These are phyloP conservation scores for Bactericera cockerelli DNA, from an alignment of 1,140 invertebrate species.

Conservation along the genomic window DNA sequence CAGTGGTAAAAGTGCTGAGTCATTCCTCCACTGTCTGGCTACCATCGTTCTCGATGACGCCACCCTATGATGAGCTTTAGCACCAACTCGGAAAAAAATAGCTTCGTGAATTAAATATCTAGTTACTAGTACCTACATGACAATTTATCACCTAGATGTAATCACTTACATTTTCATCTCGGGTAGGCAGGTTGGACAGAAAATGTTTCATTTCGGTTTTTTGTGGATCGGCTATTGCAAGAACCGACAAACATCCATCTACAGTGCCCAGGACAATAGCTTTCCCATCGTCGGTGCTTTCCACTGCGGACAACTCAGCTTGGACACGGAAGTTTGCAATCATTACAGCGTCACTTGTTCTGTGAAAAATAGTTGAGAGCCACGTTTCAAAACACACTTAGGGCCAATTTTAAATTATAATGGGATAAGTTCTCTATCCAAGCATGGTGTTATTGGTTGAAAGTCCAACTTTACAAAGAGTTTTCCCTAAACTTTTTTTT, in stretches of 20 bases:
- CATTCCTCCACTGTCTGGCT: too few species aligned
- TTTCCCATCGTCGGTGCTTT: conserved; percentile 63
- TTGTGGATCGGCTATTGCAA: conserved; percentile 71
- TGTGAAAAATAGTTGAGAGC: too few species aligned
- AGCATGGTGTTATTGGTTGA: too few species aligned
- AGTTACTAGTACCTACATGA: conserved; percentile 3
- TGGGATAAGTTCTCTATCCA: too few species aligned
- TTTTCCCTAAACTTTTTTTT: too few species aligned
- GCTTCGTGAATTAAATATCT: background rate
- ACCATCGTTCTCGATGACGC: too few species aligned
- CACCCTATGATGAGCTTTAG: too few species aligned
- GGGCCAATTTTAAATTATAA: too few species aligned
- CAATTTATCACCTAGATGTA: conserved; percentile 9
- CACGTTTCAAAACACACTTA: too few species aligned
- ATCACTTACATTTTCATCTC: conserved; percentile 45
- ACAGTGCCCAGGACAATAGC: conserved; percentile 76
- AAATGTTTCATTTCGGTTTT: conserved; percentile 46
- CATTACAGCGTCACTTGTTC: conserved; percentile 69
- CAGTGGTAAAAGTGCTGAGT: too few species aligned
- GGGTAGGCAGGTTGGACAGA: conserved; percentile 47
- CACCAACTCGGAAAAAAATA: background rate
- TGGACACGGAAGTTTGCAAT: conserved; percentile 86
- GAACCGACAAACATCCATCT: conserved; percentile 83
- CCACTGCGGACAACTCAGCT: conserved; percentile 75
- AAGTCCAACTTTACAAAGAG: too few species aligned